phyloP scores from a whole-genome alignment of 2,113 vertebrate species.

The Ellobius talpinus region DNA sequence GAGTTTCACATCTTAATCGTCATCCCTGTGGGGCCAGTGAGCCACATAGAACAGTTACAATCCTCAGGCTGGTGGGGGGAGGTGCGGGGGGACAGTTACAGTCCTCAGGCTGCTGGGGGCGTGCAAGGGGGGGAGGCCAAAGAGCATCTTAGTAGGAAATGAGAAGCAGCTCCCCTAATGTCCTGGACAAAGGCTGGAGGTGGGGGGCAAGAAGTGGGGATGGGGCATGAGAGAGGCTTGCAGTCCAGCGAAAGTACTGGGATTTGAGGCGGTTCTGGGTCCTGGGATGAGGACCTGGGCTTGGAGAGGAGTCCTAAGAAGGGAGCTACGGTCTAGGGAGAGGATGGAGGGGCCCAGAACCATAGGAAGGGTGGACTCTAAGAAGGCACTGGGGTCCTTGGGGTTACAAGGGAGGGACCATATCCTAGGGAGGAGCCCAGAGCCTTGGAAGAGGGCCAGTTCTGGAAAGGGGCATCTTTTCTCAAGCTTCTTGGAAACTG shows the following conservation, averaged over 20 bases:
- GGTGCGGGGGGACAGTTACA: not conserved
- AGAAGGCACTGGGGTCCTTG: not conserved
- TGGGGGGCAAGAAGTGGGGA: not conserved
- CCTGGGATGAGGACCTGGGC: not conserved
- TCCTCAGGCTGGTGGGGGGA: not conserved
- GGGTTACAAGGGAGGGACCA: no score
- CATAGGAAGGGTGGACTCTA: no score
- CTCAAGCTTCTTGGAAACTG: not conserved
- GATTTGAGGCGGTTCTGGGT: not conserved
- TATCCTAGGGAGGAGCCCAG: not conserved
- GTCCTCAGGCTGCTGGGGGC: not conserved
- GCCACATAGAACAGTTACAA: not conserved
- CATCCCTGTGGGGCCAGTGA: not conserved
- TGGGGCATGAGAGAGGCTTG: not conserved
- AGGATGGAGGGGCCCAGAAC: not conserved
- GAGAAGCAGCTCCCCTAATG: not conserved
- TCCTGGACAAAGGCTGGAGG: not conserved
- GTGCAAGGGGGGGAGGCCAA: no score
- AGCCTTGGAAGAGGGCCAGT: not conserved
- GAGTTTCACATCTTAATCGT: conserved; percentile 65
- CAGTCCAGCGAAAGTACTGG: not conserved
- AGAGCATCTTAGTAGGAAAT: not conserved
- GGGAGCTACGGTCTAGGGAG: no score
- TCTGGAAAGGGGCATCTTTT: not conserved
- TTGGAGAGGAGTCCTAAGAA: not conserved